These are phyloP conservation scores for Aptenodytes forsteri DNA, from an alignment of 2,113 vertebrate species.

Conservation along the genomic window DNA sequence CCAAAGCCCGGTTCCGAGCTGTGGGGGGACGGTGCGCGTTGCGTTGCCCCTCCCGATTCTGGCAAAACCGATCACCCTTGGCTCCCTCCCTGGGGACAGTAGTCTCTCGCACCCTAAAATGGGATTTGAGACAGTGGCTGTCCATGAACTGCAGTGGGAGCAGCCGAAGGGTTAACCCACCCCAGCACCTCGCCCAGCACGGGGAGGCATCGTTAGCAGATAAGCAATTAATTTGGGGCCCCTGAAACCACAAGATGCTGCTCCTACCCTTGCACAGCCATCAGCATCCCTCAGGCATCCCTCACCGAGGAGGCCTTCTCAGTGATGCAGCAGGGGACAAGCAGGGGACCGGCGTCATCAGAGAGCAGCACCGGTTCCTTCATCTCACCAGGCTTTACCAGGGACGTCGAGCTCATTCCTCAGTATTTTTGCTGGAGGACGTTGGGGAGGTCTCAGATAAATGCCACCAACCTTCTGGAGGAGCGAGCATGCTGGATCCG, in stretches of 20 bases:
- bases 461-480: background rate
- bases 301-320: background rate
- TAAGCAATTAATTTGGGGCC: background rate
- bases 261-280: background rate
- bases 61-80: background rate
- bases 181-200: background rate
- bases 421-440: background rate
- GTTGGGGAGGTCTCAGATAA: background rate
- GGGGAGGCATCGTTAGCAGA: background rate
- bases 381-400: background rate
- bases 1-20: background rate
- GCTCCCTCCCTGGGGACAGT: background rate
- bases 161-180: background rate
- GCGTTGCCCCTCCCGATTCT: accelerated
- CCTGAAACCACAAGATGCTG: background rate
- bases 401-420: background rate
- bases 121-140: background rate
- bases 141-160: accelerated
- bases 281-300: background rate
- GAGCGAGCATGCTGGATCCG: accelerated
- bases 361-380: background rate
- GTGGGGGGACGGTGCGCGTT: accelerated
- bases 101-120: background rate
- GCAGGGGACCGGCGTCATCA: accelerated
- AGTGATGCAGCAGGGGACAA: accelerated